Evolutionary conservation across 2,888 invertebrate species (phyloP).

Genomic region (Lasioglossum marginatum): DNA sequence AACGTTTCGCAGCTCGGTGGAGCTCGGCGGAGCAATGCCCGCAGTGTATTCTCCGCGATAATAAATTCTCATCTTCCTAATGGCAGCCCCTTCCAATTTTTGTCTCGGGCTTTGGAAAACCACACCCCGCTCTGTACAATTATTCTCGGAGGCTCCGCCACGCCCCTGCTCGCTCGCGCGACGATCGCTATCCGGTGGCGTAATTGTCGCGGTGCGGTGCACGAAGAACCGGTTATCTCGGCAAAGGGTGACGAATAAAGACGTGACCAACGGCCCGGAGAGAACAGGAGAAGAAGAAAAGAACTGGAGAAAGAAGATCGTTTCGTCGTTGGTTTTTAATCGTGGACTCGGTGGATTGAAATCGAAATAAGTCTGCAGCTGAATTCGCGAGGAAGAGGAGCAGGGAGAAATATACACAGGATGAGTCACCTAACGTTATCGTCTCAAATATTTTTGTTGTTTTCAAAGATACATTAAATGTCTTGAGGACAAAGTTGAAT

Average conservation of each 20-base stretch:
- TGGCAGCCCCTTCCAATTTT: conserved; percentile 59
- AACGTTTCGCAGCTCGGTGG: conserved; percentile 11
- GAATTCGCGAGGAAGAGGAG: background rate
- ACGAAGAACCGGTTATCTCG: conserved; percentile 12
- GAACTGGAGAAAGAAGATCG: background rate
- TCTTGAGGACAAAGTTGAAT: too few species aligned
- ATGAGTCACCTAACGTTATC: too few species aligned
- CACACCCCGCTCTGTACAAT: conserved; percentile 37
- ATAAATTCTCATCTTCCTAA: conserved; percentile 69
- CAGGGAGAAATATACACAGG: background rate
- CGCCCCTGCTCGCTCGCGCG: conserved; percentile 34
- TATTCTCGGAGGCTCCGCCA: conserved; percentile 46
- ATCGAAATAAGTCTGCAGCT: conserved; percentile 23
- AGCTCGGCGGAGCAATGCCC: conserved; percentile 15
- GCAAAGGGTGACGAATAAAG: conserved; percentile 30
- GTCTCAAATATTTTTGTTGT: too few species aligned
- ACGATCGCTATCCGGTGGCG: conserved; percentile 48
- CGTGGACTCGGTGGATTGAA: conserved; percentile 14
- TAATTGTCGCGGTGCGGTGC: conserved; percentile 42
- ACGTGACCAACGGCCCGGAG: conserved; percentile 4
- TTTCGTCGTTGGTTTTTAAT: conserved; percentile 19
- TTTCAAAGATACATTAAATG: too few species aligned
- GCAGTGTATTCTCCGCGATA: conserved; percentile 21
- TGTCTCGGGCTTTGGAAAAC: conserved; percentile 65
- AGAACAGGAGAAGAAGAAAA: background rate